phyloP scores from a whole-genome alignment of 2,113 vertebrate genomes.

The Phaethornis superciliosus region DNA sequence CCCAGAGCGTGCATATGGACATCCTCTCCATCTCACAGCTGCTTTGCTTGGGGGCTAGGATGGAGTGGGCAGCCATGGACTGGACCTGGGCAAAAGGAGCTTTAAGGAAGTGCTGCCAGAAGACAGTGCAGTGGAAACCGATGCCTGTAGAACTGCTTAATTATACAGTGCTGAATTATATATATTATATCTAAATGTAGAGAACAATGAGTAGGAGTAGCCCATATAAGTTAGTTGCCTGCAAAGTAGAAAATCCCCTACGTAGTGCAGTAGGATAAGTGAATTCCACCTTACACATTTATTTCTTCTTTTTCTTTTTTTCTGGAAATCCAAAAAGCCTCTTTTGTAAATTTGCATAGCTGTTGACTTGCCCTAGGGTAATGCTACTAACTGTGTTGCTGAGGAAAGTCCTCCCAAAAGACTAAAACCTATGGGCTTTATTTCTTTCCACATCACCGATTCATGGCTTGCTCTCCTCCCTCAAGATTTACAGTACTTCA shows the following conservation, averaged over 20 bases:
- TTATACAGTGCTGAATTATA: slow-evolving; percentile 28
- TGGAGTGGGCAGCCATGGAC: neutral
- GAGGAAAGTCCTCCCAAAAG: slow-evolving; percentile 19
- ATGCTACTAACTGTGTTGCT: neutral
- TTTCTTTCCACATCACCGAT: slow-evolving; percentile 33
- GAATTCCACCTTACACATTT: slow-evolving; percentile 31
- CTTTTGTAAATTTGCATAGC: neutral
- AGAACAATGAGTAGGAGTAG: slow-evolving; percentile 66
- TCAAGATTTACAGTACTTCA: slow-evolving; percentile 27
- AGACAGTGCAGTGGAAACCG: slow-evolving; percentile 1
- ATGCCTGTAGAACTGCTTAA: neutral
- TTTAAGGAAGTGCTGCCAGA: neutral
- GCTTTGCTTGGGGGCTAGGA: neutral
- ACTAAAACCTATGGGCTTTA: slow-evolving; percentile 30
- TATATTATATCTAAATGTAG: slow-evolving; percentile 5
- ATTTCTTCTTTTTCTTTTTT: slow-evolving; percentile 34
- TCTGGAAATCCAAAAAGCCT: neutral
- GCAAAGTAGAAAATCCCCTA: slow-evolving; percentile 37
- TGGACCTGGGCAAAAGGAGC: neutral
- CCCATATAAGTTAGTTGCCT: slow-evolving; percentile 37
- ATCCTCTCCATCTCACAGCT: neutral
- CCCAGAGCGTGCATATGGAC: accelerated
- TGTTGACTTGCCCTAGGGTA: neutral
- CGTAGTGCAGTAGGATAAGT: slow-evolving; percentile 49
- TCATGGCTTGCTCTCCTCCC: slow-evolving; percentile 15